Conservation (phyloP, 2,888 invertebrate genomes). For the Hirudinaria manillensis region DNA sequence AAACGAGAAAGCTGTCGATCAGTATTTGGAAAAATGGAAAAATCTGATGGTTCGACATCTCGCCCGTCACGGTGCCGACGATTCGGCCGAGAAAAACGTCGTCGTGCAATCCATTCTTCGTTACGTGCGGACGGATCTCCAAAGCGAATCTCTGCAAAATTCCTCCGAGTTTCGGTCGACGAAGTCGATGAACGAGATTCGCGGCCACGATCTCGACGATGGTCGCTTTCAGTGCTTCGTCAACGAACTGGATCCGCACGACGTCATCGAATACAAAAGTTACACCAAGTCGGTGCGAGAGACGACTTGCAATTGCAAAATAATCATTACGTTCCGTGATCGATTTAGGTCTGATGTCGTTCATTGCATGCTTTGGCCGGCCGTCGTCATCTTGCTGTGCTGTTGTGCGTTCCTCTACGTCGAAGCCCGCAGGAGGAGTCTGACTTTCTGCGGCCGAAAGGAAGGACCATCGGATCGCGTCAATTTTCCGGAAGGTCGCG, state of each 20-base stretch:
- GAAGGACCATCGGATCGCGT: background rate
- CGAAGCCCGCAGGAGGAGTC: conserved; percentile 37
- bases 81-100: background rate
- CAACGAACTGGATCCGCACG: conserved; percentile 7
- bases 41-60: conserved; percentile 7
- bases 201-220: background rate
- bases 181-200: background rate
- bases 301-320: background rate
- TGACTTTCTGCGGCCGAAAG: conserved; percentile 33
- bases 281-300: conserved; percentile 20
- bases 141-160: no score
- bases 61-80: background rate
- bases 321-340: conserved; percentile 9
- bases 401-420: conserved; percentile 37
- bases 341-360: conserved; percentile 37
- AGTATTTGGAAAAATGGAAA: conserved; percentile 18
- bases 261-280: conserved; percentile 24
- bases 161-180: no score
- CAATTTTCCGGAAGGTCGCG: background rate
- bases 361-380: conserved; percentile 42
- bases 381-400: conserved; percentile 38
- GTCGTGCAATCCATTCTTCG: background rate
- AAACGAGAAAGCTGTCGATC: conserved; percentile 9
- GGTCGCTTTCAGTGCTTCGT: conserved; percentile 20
- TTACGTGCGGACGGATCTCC: no score